Percentiles rank a stretch among this genome's conserved stretches.
phyloP scores from a whole-genome alignment of 1,140 invertebrate species.

The Telenomus remus region DNA sequence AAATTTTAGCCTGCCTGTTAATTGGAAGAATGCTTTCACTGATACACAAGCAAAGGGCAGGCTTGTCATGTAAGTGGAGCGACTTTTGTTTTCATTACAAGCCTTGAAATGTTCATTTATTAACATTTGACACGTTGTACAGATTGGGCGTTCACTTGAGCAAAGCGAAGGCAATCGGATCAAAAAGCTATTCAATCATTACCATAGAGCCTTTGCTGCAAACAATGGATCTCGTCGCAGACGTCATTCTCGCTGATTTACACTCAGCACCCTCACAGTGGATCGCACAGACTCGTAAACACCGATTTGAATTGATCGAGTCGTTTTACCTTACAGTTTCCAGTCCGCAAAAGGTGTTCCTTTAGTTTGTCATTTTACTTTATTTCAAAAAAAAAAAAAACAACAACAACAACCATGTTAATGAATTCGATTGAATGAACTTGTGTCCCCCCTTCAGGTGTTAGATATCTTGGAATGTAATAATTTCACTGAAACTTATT shows the following conservation, averaged over 20 bases:
- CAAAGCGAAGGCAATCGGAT: constrained; percentile 61
- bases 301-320: constrained; percentile 63
- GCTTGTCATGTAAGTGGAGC: constrained; percentile 62
- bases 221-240: constrained; percentile 64
- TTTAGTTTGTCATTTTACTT: too few relatives aligned
- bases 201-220: constrained; percentile 62
- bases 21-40: constrained; percentile 61
- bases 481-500: constrained; percentile 66
- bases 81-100: too few relatives aligned
- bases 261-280: constrained; percentile 54
- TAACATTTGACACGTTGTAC: constrained; percentile 6
- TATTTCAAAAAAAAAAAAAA: too few relatives aligned
- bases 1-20: constrained; percentile 50
- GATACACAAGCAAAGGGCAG: constrained; percentile 60
- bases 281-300: constrained; percentile 62
- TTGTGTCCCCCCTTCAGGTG: constrained; percentile 56
- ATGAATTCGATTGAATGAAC: constrained; percentile 28
- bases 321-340: constrained; percentile 67
- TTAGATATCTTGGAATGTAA: constrained; percentile 66
- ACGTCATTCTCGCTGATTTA: constrained; percentile 59
- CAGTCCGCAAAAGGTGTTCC: constrained; percentile 64
- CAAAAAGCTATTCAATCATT: constrained; percentile 57
- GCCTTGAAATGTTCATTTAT: too few relatives aligned
- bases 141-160: constrained; percentile 66
- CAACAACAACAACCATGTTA: not conserved